Conservation (phyloP, 2,888 invertebrate species). For the Thymelicus lineola region DNA sequence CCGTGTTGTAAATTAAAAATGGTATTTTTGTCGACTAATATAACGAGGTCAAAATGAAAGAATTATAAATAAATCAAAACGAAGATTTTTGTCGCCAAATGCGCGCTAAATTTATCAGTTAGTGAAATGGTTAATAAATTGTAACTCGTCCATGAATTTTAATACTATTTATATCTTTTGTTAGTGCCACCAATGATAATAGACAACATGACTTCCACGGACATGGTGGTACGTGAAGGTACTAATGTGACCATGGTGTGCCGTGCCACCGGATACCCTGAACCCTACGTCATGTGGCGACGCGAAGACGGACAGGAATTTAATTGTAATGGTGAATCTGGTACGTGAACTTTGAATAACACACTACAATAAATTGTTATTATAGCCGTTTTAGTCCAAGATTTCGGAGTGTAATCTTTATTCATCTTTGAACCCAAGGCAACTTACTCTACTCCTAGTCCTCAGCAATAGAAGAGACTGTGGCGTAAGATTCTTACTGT, state of each 20-base stretch:
- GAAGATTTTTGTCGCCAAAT: too few relatives aligned
- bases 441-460: too few relatives aligned
- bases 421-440: too few relatives aligned
- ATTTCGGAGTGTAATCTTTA: too few relatives aligned
- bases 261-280: slow-evolving; percentile 94
- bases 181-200: slow-evolving; percentile 96
- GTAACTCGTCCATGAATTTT: not conserved
- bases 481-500: too few relatives aligned
- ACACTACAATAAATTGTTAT: not conserved
- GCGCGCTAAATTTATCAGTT: too few relatives aligned
- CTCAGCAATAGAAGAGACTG: too few relatives aligned
- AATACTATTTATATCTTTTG: not conserved
- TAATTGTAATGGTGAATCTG: slow-evolving; percentile 94
- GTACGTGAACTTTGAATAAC: slow-evolving; percentile 71
- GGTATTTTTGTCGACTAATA: not conserved
- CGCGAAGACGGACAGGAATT: slow-evolving; percentile 95
- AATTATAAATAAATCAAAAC: too few relatives aligned
- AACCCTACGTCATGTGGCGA: slow-evolving; percentile 97
- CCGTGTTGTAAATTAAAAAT: not conserved
- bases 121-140: too few relatives aligned
- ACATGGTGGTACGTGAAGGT: slow-evolving; percentile 96
- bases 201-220: slow-evolving; percentile 95
- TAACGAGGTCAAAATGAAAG: too few relatives aligned
- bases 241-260: slow-evolving; percentile 95
- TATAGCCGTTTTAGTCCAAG: too few relatives aligned